These are phyloP conservation scores for Pleuronectes platessa DNA, from an alignment of 2,113 vertebrate species.

Conservation along the genomic window DNA sequence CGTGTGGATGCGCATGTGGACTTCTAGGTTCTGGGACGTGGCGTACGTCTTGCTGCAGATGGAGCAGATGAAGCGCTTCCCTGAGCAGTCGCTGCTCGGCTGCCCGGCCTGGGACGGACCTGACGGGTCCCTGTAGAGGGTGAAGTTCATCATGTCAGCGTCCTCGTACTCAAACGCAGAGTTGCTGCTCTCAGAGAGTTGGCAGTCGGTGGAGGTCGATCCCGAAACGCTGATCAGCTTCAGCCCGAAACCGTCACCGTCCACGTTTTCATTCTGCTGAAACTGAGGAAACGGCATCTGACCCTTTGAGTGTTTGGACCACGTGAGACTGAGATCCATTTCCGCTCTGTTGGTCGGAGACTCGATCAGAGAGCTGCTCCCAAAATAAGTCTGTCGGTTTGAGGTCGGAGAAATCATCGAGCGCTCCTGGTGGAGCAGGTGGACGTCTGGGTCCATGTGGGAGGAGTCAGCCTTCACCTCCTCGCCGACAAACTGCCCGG, in stretches of 20 bases:
- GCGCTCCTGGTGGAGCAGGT: conserved; percentile 53
- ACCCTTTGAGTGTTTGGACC: conserved; percentile 48
- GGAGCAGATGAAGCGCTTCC: conserved; percentile 59
- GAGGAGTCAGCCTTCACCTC: not conserved
- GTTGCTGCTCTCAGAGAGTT: conserved; percentile 44
- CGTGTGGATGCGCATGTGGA: conserved; percentile 80
- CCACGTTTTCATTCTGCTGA: conserved; percentile 27
- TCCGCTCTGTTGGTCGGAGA: not conserved
- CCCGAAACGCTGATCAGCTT: conserved; percentile 63
- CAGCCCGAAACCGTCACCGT: conserved; percentile 52
- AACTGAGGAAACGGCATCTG: conserved; percentile 27
- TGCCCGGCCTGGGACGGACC: conserved; percentile 8
- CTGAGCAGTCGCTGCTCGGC: not conserved
- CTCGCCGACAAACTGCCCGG: not conserved
- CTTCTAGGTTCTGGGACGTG: conserved; percentile 76
- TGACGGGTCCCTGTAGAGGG: conserved; percentile 41
- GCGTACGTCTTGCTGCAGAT: conserved; percentile 74
- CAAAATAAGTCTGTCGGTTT: conserved; percentile 31
- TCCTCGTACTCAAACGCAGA: conserved; percentile 47
- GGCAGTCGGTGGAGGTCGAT: conserved; percentile 30
- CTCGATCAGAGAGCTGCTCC: conserved; percentile 20
- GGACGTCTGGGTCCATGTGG: conserved; percentile 39
- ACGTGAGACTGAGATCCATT: conserved; percentile 42
- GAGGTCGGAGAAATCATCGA: not conserved
- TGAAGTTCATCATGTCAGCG: conserved; percentile 31